Evolutionary conservation across 2,888 invertebrate genomes (phyloP).

Genomic region (Spodoptera littoralis): DNA sequence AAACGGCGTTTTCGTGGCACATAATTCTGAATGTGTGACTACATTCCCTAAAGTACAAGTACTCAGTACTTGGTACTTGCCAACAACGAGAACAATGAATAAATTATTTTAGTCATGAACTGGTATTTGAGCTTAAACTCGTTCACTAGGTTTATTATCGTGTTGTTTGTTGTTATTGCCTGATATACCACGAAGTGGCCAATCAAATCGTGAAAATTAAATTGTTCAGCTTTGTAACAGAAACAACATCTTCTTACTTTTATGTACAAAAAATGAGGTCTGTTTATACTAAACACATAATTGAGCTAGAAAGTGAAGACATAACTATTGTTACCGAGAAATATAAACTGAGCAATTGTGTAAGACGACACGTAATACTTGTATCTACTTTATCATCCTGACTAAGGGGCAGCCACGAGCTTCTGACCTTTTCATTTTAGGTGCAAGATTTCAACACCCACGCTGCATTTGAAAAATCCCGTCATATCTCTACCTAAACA

Average conservation of each 20-base stretch:
- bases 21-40: slow-evolving; percentile 17
- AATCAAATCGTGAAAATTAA: slow-evolving; percentile 41
- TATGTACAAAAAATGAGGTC: slow-evolving; percentile 40
- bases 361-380: slow-evolving; percentile 2
- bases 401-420: too few species aligned
- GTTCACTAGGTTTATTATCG: slow-evolving; percentile 65
- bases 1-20: slow-evolving; percentile 7
- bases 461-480: too few species aligned
- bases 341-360: slow-evolving; percentile 9
- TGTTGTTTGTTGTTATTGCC: slow-evolving; percentile 55
- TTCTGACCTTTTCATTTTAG: too few species aligned
- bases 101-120: slow-evolving; percentile 56
- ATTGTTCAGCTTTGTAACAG: slow-evolving; percentile 31
- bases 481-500: too few species aligned
- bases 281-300: slow-evolving; percentile 34
- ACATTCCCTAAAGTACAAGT: slow-evolving; percentile 23
- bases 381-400: background rate
- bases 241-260: slow-evolving; percentile 38
- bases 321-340: slow-evolving; percentile 17
- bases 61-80: slow-evolving; percentile 28
- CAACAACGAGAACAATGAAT: slow-evolving; percentile 59
- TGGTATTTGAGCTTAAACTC: slow-evolving; percentile 56
- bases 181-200: slow-evolving; percentile 49
- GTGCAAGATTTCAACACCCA: too few species aligned
- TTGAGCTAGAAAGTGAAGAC: slow-evolving; percentile 37